Conservation (phyloP, 2,797 vertebrate genomes). For the Erpetoichthys calabaricus region DNA sequence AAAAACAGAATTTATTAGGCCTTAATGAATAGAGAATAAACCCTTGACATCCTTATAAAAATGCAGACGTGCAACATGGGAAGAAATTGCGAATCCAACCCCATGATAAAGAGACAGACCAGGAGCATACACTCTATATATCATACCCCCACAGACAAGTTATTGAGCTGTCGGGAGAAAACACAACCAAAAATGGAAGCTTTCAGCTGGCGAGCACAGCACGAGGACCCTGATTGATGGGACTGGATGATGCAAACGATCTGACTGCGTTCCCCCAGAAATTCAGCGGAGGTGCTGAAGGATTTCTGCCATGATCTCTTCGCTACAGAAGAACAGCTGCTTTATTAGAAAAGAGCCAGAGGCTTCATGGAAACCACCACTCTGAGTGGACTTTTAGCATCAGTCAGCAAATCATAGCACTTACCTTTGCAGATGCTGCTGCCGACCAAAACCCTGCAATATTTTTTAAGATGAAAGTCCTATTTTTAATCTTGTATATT, state of each 20-base stretch:
- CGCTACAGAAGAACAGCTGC: conserved; percentile 56
- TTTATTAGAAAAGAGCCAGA: conserved; percentile 44
- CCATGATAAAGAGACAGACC: conserved; percentile 45
- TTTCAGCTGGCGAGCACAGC: conserved; percentile 44
- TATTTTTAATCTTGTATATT: too few relatives aligned
- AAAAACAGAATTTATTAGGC: too few relatives aligned
- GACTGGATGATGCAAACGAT: conserved; percentile 52
- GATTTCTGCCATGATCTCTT: conserved; percentile 49
- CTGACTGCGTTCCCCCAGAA: conserved; percentile 47
- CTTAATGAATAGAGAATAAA: background rate
- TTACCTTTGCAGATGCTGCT: conserved; percentile 18
- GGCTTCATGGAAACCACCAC: conserved; percentile 38
- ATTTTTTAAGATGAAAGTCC: too few relatives aligned
- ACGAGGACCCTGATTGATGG: conserved; percentile 57
- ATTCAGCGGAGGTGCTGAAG: conserved; percentile 52
- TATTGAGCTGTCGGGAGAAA: conserved; percentile 64
- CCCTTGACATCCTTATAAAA: conserved; percentile 4
- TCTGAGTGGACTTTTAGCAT: conserved; percentile 30
- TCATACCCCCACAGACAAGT: conserved; percentile 55
- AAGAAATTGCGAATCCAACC: conserved; percentile 19
- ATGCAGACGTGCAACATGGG: conserved; percentile 5
- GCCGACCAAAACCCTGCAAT: too few relatives aligned
- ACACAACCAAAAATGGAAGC: conserved; percentile 57
- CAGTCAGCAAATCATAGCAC: conserved; percentile 24
- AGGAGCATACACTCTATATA: conserved; percentile 44